Conservation (phyloP, 2,888 invertebrate genomes). For the Saturnia japonica region DNA sequence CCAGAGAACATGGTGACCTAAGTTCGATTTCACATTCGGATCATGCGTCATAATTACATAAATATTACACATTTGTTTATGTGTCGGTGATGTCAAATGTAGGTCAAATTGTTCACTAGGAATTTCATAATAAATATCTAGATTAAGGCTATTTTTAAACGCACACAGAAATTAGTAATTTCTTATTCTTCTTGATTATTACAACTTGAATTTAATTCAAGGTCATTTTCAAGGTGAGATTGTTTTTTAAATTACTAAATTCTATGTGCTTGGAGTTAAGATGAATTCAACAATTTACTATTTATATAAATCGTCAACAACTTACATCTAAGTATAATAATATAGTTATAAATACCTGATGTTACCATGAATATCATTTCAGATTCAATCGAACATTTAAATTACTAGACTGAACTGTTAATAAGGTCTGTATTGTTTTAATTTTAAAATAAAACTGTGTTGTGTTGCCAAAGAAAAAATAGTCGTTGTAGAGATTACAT, state of each 20-base stretch:
- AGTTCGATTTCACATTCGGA: too few species aligned
- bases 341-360: constrained; percentile 14
- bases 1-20: background rate
- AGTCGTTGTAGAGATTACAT: background rate
- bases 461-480: background rate
- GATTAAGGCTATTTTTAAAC: constrained; percentile 2
- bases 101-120: too few species aligned
- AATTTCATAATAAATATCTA: background rate
- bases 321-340: constrained; percentile 40
- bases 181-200: background rate
- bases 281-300: constrained; percentile 44
- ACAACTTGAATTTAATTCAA: background rate
- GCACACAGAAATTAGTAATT: background rate
- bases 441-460: background rate
- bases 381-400: constrained; percentile 2
- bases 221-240: background rate
- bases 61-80: too few species aligned
- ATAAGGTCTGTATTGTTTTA: background rate
- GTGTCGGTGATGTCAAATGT: too few species aligned
- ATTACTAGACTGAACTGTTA: background rate
- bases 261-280: constrained; percentile 34
- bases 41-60: too few species aligned
- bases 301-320: constrained; percentile 49
- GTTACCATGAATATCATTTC: constrained; percentile 10
- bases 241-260: background rate